These are phyloP conservation scores for Petrocephalus sullivani DNA, from an alignment of 2,797 vertebrate genomes.

Conservation along the genomic window DNA sequence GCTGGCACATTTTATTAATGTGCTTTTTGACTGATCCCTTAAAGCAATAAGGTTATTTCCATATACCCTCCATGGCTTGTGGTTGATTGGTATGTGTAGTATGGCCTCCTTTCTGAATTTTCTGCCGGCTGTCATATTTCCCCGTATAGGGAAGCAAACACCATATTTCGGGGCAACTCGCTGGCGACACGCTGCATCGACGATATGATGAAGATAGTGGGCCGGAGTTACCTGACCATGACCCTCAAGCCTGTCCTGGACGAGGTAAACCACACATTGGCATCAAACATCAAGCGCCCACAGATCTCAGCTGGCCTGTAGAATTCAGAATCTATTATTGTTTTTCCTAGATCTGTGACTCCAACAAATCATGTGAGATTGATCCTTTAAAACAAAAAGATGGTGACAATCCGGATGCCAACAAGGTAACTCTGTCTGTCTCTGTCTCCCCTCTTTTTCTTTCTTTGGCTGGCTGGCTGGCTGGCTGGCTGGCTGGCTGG, in stretches of 20 bases:
- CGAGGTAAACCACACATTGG: constrained; percentile 69
- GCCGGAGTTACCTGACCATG: constrained; percentile 89
- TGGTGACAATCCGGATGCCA: constrained; percentile 87
- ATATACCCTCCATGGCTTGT: background rate
- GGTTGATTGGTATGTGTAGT: background rate
- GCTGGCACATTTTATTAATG: too few species aligned
- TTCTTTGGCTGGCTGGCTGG: background rate
- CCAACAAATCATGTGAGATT: constrained; percentile 93
- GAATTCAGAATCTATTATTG: background rate
- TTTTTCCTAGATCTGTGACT: constrained; percentile 83
- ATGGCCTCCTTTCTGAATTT: background rate
- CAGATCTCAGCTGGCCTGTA: background rate
- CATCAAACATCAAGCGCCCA: background rate
- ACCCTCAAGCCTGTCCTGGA: constrained; percentile 93
- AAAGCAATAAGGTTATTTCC: background rate
- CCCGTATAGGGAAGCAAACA: constrained; percentile 84
- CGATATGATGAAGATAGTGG: constrained; percentile 99
- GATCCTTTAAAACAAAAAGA: constrained; percentile 91
- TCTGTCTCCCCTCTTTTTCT: background rate
- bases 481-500: background rate
- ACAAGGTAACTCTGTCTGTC: constrained; percentile 71
- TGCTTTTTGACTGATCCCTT: background rate
- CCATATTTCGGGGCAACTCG: constrained; percentile 93
- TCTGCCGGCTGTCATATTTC: background rate
- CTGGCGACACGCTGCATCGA: constrained; percentile 92